Percentiles rank a stretch among this genome's conserved stretches.
These are phyloP conservation scores for Equus quagga DNA, from an alignment of 2,113 vertebrate species.

Conservation along the genomic window DNA sequence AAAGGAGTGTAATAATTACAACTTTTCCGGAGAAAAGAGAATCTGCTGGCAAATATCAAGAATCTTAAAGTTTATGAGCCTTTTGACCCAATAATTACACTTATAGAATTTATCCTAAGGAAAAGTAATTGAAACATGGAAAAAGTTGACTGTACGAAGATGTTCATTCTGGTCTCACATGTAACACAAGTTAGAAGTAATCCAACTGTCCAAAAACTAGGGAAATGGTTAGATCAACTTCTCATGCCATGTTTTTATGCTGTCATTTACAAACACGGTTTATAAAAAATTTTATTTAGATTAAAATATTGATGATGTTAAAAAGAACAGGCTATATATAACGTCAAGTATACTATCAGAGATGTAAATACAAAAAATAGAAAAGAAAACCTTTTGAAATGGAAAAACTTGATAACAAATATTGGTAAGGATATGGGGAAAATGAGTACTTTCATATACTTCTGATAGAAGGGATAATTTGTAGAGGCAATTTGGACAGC, in stretches of 20 bases:
- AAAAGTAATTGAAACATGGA: neutral
- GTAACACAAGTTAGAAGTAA: neutral
- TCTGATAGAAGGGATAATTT: neutral
- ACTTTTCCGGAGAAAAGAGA: neutral
- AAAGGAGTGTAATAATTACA: neutral
- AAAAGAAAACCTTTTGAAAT: neutral
- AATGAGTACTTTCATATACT: neutral
- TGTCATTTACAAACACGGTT: neutral
- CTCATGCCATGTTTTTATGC: neutral
- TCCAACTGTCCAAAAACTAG: neutral
- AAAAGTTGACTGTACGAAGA: neutral
- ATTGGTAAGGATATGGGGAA: neutral
- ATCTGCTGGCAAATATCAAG: neutral
- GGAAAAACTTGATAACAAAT: neutral
- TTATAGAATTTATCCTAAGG: constrained; percentile 5
- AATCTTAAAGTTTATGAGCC: neutral
- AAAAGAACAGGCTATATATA: neutral
- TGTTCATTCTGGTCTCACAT: neutral
- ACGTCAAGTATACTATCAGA: neutral
- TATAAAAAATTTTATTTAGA: neutral
- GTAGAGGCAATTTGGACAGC: neutral
- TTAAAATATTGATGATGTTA: neutral
- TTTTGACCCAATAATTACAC: neutral
- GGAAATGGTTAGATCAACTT: neutral
- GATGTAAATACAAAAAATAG: neutral